Percentiles rank a stretch among this genome's conserved stretches.
phyloP scores from a whole-genome alignment of 2,888 invertebrate species.

The Diabrotica balteata region DNA sequence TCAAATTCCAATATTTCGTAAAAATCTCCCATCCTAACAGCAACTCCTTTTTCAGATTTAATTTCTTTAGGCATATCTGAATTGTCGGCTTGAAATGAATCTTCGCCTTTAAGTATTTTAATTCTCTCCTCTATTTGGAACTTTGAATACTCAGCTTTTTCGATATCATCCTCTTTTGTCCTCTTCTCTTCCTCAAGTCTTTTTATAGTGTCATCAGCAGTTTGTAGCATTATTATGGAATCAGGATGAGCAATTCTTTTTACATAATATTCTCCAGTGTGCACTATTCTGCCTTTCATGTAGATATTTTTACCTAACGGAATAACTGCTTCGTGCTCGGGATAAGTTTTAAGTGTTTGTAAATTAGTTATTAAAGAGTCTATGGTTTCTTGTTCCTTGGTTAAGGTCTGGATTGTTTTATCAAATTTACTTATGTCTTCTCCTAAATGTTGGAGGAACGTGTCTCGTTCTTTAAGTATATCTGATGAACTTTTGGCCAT shows the following conservation, averaged over 20 bases:
- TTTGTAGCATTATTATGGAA: slow-evolving; percentile 44
- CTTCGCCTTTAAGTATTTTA: slow-evolving; percentile 42
- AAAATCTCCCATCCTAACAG: slow-evolving; percentile 49
- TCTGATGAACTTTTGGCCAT: slow-evolving; percentile 35
- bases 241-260: slow-evolving; percentile 45
- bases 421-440: slow-evolving; percentile 43
- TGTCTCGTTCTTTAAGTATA: slow-evolving; percentile 37
- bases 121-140: slow-evolving; percentile 47
- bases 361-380: slow-evolving; percentile 42
- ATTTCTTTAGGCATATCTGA: slow-evolving; percentile 46
- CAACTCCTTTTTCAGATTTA: slow-evolving; percentile 50
- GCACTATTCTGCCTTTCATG: slow-evolving; percentile 50
- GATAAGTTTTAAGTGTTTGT: slow-evolving; percentile 41
- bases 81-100: slow-evolving; percentile 21
- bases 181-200: slow-evolving; percentile 41
- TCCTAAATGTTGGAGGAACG: slow-evolving; percentile 44
- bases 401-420: slow-evolving; percentile 31
- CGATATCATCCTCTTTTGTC: slow-evolving; percentile 38
- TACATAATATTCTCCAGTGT: slow-evolving; percentile 51
- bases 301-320: slow-evolving; percentile 53
- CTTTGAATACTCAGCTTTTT: slow-evolving; percentile 41
- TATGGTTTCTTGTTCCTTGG: slow-evolving; percentile 38
- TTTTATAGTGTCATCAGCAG: slow-evolving; percentile 44
- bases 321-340: slow-evolving; percentile 48
- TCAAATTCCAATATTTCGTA: slow-evolving; percentile 54